Base-by-base conservation (phyloP, 2,888 invertebrate genomes). In the Linnaemya tessellans region DNA sequence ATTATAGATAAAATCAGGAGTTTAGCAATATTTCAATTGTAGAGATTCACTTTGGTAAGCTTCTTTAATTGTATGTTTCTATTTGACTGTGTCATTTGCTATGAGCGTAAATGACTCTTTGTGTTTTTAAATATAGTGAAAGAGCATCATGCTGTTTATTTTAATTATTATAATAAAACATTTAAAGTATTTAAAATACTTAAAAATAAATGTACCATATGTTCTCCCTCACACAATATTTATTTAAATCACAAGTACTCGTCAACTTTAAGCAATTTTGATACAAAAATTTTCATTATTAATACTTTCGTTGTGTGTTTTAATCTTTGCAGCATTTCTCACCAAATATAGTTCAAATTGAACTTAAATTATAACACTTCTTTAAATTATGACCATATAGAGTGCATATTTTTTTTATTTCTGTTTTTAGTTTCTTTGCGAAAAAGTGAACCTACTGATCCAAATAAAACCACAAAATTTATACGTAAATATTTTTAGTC, bases 301-400 rank as follows among this genome's bases (percentile, higher is more conserved):
- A 41, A 54, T 70, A n/a, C 46, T 46, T 30, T 4, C 46, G 15
- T n/a, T 15, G 51, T 10, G 18, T 68, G n/a, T 8, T 70, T 38
- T 25, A 43, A 51, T 56, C 11, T 54, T 30, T 18, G 49, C 13
- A 30, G 46, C 7, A 22, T 22, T 71, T 43, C 35, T 7, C 30
- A 70, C 81, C 81, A 82, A 82, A 85, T 68, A 75, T 60, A 81
- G 77, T 77, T 67, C 51, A 84, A 84, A 79, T 75, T 70, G 46
- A 54, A 80, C 54, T 49, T 67, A 85, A 82, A 85, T 79, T 85
- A 79, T 85, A 85, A 82, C 85, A 85, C 85, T 85, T 85, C 79
- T 81, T 43, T 73, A 79, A 81, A 85, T 70, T 79, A 74, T 68
- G 68, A 54, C 84, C 81, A 68, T 38, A 81, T 64, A 70, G 13